These are phyloP conservation scores for Atlantisia rogersi DNA, from an alignment of 2,113 vertebrate genomes.

Conservation along the genomic window DNA sequence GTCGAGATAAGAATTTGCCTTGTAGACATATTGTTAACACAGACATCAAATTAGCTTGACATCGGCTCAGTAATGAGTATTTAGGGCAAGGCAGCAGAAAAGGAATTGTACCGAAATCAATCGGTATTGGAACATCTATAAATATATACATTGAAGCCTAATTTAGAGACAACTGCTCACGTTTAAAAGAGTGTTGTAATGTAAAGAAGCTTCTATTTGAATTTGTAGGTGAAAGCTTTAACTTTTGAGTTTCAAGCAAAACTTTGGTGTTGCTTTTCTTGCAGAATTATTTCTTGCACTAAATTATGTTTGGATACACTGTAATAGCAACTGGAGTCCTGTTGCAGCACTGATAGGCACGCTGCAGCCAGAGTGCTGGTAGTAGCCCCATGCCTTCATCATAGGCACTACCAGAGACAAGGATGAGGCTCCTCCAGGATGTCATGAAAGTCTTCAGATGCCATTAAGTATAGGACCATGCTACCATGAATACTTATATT, in stretches of 20 bases:
- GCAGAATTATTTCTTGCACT: not conserved
- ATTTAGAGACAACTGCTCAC: not conserved
- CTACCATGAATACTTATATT: too few species aligned
- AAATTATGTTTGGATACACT: not conserved
- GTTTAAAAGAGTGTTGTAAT: not conserved
- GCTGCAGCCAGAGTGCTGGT: not conserved
- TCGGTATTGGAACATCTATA: not conserved
- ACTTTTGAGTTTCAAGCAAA: not conserved
- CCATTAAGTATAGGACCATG: not conserved
- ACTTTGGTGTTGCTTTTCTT: not conserved
- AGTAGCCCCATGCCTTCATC: not conserved
- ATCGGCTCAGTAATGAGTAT: constrained; percentile 3
- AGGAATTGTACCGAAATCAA: not conserved
- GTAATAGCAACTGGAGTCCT: not conserved
- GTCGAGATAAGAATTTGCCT: not conserved
- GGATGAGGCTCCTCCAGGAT: not conserved
- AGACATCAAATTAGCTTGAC: constrained; percentile 5
- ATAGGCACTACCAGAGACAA: not conserved
- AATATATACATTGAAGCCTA: not conserved
- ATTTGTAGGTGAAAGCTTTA: not conserved
- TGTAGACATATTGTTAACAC: not conserved
- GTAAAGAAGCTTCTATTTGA: not conserved
- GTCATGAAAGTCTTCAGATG: not conserved
- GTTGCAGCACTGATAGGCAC: not conserved
- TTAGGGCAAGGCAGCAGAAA: not conserved